These are phyloP conservation scores for Morpho helenor DNA, from an alignment of 2,888 invertebrate species.

Conservation along the genomic window DNA sequence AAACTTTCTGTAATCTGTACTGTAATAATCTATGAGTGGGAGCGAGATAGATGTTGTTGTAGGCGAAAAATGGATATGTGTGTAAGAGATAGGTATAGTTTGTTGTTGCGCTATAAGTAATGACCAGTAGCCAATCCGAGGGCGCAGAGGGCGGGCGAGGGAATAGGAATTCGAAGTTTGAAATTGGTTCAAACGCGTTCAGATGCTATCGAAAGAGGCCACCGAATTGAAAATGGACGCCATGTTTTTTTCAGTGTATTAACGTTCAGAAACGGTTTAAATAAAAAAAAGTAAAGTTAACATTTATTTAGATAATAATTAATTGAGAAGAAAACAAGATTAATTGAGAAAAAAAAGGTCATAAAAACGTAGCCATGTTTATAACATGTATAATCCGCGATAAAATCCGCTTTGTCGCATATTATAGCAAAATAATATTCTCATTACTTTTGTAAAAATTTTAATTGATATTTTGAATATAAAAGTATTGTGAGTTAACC, in stretches of 20 bases:
- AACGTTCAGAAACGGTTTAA: too few relatives aligned
- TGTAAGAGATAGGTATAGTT: slow-evolving; percentile 49
- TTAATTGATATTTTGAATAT: too few relatives aligned
- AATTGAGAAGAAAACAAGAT: too few relatives aligned
- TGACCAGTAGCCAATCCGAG: slow-evolving; percentile 65
- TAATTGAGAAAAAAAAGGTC: too few relatives aligned
- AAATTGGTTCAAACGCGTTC: slow-evolving; percentile 43
- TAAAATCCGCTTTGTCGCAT: too few relatives aligned
- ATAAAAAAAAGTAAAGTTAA: too few relatives aligned
- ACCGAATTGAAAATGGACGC: slow-evolving; percentile 25
- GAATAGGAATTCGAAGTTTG: slow-evolving; percentile 39
- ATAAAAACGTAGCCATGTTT: too few relatives aligned
- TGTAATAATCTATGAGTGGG: slow-evolving; percentile 50
- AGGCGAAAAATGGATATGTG: slow-evolving; percentile 29
- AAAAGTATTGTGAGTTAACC: too few relatives aligned
- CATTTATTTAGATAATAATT: too few relatives aligned
- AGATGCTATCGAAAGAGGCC: slow-evolving; percentile 29
- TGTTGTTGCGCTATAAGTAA: slow-evolving; percentile 42
- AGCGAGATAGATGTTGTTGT: slow-evolving; percentile 41
- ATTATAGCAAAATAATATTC: too few relatives aligned
- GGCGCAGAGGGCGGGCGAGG: slow-evolving; percentile 43
- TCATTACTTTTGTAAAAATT: too few relatives aligned
- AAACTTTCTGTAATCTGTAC: slow-evolving; percentile 61
- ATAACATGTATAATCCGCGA: too few relatives aligned
- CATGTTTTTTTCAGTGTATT: slow-evolving; percentile 7